Percentiles rank a stretch among this genome's conserved stretches.
These are phyloP conservation scores for Himalopsyche phryganea DNA, from an alignment of 1,140 invertebrate genomes.

Conservation along the genomic window DNA sequence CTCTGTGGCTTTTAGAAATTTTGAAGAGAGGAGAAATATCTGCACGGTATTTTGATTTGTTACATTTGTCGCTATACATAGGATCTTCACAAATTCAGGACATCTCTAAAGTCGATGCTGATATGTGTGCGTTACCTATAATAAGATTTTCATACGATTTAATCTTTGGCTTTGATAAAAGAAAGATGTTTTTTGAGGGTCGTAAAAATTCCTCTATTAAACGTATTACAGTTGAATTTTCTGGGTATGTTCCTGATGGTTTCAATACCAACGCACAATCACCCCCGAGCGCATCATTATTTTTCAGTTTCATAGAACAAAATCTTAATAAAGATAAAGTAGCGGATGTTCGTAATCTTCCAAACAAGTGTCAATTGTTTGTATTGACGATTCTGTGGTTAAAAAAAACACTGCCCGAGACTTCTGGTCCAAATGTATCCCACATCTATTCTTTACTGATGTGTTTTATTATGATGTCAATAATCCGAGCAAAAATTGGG, in stretches of 20 bases:
- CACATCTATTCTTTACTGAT: constrained; percentile 62
- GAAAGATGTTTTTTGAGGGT: constrained; percentile 40
- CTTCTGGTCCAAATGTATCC: constrained; percentile 39
- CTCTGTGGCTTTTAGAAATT: constrained; percentile 17
- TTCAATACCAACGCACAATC: not conserved
- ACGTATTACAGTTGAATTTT: constrained; percentile 1
- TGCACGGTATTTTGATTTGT: constrained; percentile 29
- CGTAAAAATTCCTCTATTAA: constrained; percentile 17
- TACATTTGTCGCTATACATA: constrained; percentile 52
- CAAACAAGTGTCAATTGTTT: constrained; percentile 60
- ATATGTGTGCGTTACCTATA: constrained; percentile 59
- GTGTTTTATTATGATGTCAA: constrained; percentile 57
- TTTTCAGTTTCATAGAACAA: constrained; percentile 47
- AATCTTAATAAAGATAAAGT: constrained; percentile 46
- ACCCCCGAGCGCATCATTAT: constrained; percentile 36
- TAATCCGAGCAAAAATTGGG: constrained; percentile 60
- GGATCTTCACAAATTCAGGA: constrained; percentile 73
- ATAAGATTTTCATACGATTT: constrained; percentile 65
- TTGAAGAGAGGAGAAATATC: constrained; percentile 33
- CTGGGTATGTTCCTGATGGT: constrained; percentile 1
- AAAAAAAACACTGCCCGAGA: constrained; percentile 49
- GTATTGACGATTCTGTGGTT: constrained; percentile 65
- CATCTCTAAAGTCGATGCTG: constrained; percentile 56
- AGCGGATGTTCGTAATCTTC: constrained; percentile 49
- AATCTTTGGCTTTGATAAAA: constrained; percentile 45